Evolutionary conservation across 2,888 invertebrate genomes (phyloP), one percentile per base, ranked within the genome.

Genomic region (Merodon equestris): DNA sequence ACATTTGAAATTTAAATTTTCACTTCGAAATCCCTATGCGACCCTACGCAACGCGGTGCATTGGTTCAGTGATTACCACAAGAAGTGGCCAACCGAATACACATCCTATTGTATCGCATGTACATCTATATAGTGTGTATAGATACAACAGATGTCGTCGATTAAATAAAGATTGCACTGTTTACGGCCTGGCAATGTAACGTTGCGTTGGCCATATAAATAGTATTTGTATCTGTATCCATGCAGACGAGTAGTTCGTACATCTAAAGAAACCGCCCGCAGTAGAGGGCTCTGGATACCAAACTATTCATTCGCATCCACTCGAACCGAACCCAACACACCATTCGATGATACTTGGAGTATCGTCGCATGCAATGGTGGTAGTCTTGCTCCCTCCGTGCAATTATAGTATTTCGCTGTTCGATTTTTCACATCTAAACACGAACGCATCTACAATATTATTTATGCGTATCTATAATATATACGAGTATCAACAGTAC

Each of bases 131-230:
- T 4, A 27, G 27, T 27, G 7, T 7, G 3, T 27, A 7, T 27
- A 27, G 3, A 27, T 27, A 27, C 58, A 34, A 79, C 74, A 74
- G 64, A 58, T 68, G 74, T 64, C 54, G 68, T 79, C 79, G 63
- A 74, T 79, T 79, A 68, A 79, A 79, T 79, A 79, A 79, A 79
- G 79, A 79, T 74, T 68, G 74, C 79, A 74, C 74, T 70, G 74
- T 79, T 79, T 79, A 74, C 58, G 53, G 68, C 63, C 68, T 79
- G 74, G 68, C 79, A 74, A 68, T 68, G 57, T 68, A 79, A 18
- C 67, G 68, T 56, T 74, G 79, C 74, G 68, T 74, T 79, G 54
- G 74, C 68, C 79, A 40, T 27, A 27, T 27, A 27, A 27, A 27
- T 27, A 27, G n/a, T n/a, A n/a, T n/a, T n/a, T 27, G 27, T 27